phyloP scores from a whole-genome alignment of 92 coral and sea anemone species.

The Ricordea florida region DNA sequence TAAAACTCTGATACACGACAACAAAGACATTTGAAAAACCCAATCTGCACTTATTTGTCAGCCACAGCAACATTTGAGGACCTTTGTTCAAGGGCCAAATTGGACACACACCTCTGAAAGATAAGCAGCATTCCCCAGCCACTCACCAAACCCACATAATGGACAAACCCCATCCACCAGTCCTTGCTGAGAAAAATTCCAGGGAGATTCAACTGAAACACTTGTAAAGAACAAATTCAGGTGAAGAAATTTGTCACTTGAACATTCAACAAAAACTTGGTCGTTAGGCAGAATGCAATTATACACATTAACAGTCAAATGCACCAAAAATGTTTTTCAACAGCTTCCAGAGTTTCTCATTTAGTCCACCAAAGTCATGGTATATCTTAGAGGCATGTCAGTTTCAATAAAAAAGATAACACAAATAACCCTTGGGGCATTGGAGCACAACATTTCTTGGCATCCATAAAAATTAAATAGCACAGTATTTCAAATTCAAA shows the following conservation, averaged over 20 bases:
- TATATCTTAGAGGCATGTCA: slow-evolving; percentile 24
- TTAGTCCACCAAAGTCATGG: too few species aligned
- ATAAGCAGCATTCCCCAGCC: neutral
- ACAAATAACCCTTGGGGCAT: neutral
- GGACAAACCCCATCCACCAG: neutral
- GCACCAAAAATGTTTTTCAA: neutral
- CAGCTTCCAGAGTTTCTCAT: too few species aligned
- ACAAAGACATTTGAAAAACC: too few species aligned
- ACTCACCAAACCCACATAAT: slow-evolving; percentile 10
- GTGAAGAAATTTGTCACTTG: too few species aligned
- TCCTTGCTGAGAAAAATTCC: neutral
- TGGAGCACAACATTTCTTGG: neutral
- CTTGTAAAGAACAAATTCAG: too few species aligned
- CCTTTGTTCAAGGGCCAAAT: neutral
- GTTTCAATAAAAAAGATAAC: neutral
- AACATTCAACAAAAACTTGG: too few species aligned
- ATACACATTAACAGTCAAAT: neutral
- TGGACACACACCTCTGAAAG: neutral
- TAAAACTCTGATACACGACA: too few species aligned
- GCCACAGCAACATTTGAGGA: neutral
- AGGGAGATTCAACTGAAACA: too few species aligned
- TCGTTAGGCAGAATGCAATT: too few species aligned
- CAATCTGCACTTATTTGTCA: too few species aligned
- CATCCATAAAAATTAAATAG: neutral
- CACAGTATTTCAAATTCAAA: too few species aligned